Base-by-base conservation (phyloP, 1,140 invertebrate species). In the Ptiloglossa arizonensis region DNA sequence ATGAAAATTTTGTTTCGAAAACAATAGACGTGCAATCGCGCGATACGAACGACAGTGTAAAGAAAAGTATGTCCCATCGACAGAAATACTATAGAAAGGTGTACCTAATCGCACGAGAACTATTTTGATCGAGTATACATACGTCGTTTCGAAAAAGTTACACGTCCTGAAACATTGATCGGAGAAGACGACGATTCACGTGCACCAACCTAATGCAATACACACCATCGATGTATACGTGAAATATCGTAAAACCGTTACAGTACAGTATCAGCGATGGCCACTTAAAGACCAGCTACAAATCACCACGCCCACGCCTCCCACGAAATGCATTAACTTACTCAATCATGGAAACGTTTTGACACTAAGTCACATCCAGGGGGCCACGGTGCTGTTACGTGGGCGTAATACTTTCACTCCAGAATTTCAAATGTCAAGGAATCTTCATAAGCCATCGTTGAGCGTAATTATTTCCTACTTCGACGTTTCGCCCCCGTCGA, bases 301-400 rank as follows among this genome's bases (percentile, higher is more conserved):
- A 80, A 75, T 74, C 71, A 79, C 67, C 54, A 48, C 63, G 48
- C 78, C 78, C 56, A 80, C 78, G 72, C 78, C 72, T 80, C 72
- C 71, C 78, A 80, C 71, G 63, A 80, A 35, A 68, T 44, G 46
- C 78, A 80, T 80, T 62, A 75, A 80, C 78, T 80, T 80, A 80
- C 72, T 80, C 78, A 68, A 80, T 80, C 62, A 75, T 80, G 78
- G 78, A 80, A 80, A 75, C 44, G 63, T 60, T 80, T 80, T 63
- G 78, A 75, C 56, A n/a, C 44, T 75, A 76, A 80, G 66, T 80
- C 72, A 80, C 76, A 50, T 22, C 2, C 29, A 41, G 29, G 4
- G 69, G 46, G 56, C 29, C 35, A 1, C 54, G n/a, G 35, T 29
- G 44, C 27, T 11, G 32, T 38, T 6, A 35, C 46, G 78, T 80